Base-by-base conservation (phyloP, 2,797 vertebrate genomes). In the Gadopsis marmoratus region DNA sequence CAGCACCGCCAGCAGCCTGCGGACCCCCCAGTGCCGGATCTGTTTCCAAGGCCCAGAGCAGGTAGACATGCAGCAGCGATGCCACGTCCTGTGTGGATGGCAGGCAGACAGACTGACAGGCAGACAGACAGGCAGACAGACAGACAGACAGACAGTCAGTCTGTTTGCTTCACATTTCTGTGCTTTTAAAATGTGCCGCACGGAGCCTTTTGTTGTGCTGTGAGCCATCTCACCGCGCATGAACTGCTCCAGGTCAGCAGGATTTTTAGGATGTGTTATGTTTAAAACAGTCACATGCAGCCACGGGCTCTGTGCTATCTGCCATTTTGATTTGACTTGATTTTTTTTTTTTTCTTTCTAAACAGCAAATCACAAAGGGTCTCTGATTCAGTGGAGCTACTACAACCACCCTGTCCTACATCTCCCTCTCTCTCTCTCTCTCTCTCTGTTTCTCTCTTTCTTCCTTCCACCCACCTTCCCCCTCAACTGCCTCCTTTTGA, bases 1-100 rank as follows among this genome's bases (percentile, higher is more conserved):
- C 91, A 98, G 97, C 94, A 97, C 95, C 88, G 89, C 95, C 79
- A 97, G 96, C 91, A 97, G 97, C 78, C 95, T 97, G 91, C 95
- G 97, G 86, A 96, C 95, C 82, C 97, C 97, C 60, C 97, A 97
- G 95, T 98, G 97, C 93, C 94, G 97, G 88, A 98, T 98, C 95
- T 98, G 97, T 81, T 98, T 98, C 94, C 97, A 98, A 82, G 97
- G 97, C 88, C 97, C 93, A 0, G 97, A 98, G 91, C 97, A 98
- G 97, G 97, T 97, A 92, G 58, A 60, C 58, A 21, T 13, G 62
- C 67, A 33, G 72, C 64, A 59, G 74, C 26, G 23, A 47, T 54
- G 61, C 74, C 78, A 51, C 62, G 53, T 85, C 78, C 63, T 69
- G 69, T 39, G 71, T 71, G 43, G 35, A 59, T 14, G 37, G 19